Percentiles rank a stretch among this genome's conserved stretches.
Evolutionary conservation across 2,797 vertebrate species (phyloP).

Genomic region (Nannoperca australis): DNA sequence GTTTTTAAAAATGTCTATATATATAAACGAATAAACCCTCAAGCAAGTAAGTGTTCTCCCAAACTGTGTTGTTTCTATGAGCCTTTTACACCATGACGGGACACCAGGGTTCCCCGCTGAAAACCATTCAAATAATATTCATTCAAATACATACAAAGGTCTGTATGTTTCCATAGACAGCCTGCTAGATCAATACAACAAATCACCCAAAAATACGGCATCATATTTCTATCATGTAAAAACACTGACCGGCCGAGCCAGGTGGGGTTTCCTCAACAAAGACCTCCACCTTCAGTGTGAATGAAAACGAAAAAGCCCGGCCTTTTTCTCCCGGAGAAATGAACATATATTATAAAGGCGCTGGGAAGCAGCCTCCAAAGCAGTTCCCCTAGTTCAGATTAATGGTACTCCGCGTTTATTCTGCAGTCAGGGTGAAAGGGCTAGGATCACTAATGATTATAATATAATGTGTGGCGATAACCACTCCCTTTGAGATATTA

Average conservation of each 20-base stretch:
- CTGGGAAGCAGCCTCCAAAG: slow-evolving; percentile 62
- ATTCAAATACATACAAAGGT: background rate
- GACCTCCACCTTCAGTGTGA: background rate
- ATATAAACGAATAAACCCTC: too few species aligned
- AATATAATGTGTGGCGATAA: slow-evolving; percentile 89
- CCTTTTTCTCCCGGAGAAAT: slow-evolving; percentile 51
- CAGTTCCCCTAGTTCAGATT: slow-evolving; percentile 83
- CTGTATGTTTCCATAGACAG: background rate
- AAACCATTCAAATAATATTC: background rate
- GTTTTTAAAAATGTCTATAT: too few species aligned
- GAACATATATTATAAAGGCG: slow-evolving; percentile 50
- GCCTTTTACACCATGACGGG: background rate
- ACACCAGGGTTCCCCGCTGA: background rate
- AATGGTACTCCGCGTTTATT: slow-evolving; percentile 84
- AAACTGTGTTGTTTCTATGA: background rate
- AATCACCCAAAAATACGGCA: background rate
- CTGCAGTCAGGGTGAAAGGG: slow-evolving; percentile 87
- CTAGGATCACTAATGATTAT: slow-evolving; percentile 89
- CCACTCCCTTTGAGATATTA: slow-evolving; percentile 88
- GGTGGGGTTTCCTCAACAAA: background rate
- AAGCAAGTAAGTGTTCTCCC: background rate
- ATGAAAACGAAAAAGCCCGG: background rate
- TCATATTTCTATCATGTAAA: background rate
- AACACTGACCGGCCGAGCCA: background rate
- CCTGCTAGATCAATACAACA: background rate